Evolutionary conservation across 2,888 invertebrate genomes (phyloP), one percentile per base, ranked within the genome.

Genomic region (Agrotis ipsilon): DNA sequence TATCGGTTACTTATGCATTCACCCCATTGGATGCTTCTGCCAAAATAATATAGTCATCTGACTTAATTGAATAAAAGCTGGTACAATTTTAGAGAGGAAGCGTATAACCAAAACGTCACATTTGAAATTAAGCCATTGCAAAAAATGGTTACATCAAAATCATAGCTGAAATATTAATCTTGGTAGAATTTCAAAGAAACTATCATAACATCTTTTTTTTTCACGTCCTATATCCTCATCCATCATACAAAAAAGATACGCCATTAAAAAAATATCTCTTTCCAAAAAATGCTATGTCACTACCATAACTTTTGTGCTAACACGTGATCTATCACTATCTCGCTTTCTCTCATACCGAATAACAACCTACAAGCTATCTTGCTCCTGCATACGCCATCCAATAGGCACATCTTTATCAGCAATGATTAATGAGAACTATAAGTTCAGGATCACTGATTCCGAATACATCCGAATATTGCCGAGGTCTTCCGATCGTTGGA

Each of bases 371-470:
- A 21, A n/a, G 18, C 16, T n/a, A 24, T 45, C 57, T 45, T 58
- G 21, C 66, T 32, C 24, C 16, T 51, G 59, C 49, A 46, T 63
- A 68, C 21, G 19, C 58, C 39, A 52, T 51, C 43, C 27, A 46
- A 52, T 63, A 55, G 32, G 55, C n/a, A 67, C 51, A 54, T 82
- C 75, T 79, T 72, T 71, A 82, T 79, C 75, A 67, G 72, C 43
- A 51, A 82, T 82, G 80, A 82, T 79, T 79, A 82, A 85, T 82
- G 85, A 71, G 59, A 71, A 61, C 70, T 68, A 83, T 72, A 46
- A 63, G 54, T 71, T 71, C 62, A 64, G 61, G 27, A 69, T 62
- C 65, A 64, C 32, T 57, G 74, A 57, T 77, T 9, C 55, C 78
- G 71, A 78, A 59, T 45, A 57, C 14, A 7, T 16, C 19, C 72